Conservation (phyloP, 2,888 invertebrate species). For the Mythimna impura region DNA sequence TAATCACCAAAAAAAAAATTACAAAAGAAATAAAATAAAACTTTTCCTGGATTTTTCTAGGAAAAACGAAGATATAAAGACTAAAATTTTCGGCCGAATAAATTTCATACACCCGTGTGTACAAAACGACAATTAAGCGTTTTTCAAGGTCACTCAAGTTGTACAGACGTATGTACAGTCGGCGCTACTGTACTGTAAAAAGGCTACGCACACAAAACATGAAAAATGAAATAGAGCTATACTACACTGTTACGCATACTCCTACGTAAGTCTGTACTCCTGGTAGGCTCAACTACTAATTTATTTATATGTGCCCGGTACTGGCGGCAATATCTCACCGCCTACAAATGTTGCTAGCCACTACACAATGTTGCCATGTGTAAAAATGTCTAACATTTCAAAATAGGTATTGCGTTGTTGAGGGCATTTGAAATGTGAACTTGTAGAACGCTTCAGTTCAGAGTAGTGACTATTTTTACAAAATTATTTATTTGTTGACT, state of each 20-base stretch:
- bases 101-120: too few species aligned
- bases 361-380: conserved; percentile 24
- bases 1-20: too few species aligned
- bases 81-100: too few species aligned
- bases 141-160: too few species aligned
- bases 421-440: background rate
- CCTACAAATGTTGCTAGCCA: conserved; percentile 44
- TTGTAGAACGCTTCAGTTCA: conserved; percentile 2
- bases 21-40: too few species aligned
- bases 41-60: too few species aligned
- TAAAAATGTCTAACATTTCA: conserved; percentile 30
- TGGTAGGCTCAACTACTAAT: conserved; percentile 53
- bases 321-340: conserved; percentile 54
- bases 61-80: too few species aligned
- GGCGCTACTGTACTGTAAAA: conserved; percentile 15
- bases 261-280: conserved; percentile 51
- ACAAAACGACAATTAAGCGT: too few species aligned
- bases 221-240: conserved; percentile 54
- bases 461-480: background rate
- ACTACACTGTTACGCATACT: conserved; percentile 43
- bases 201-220: conserved; percentile 30
- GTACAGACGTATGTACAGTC: too few species aligned
- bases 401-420: conserved; percentile 14
- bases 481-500: conserved; percentile 1
- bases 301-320: conserved; percentile 60